Evolutionary conservation across 2,113 vertebrate genomes (phyloP), one percentile per base, ranked within the genome.

Genomic region (Corvus cornix): DNA sequence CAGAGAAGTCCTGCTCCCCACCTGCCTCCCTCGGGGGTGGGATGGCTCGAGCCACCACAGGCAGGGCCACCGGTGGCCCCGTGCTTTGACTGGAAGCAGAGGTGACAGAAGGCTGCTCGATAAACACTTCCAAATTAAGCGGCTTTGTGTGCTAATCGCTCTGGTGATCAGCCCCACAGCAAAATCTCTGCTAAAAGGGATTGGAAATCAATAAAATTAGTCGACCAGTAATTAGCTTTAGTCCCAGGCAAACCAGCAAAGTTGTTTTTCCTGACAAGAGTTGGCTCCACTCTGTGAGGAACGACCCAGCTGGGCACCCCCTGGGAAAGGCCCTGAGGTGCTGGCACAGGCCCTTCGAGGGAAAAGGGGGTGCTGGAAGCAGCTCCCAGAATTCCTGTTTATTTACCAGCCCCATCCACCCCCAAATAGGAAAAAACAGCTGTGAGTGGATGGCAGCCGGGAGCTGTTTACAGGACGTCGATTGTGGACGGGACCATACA

Each of bases 131-230:
- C 92, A 94, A 97, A 97, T 96, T 97, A 97, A 97, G 97, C 89
- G 0, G 95, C 97, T 96, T 97, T 97, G 93, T 87, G 72, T 31
- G 91, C 94, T 97, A 97, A 97, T 96, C 96, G 20, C 92, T 79
- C 94, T 95, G 94, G 89, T 73, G 4, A 97, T 96, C 95, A 95
- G 97, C 89, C 95, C 83, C 83, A 17, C 91, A 80, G 96, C 95
- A 95, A 95, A 97, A 95, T 85, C 97, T 96, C 95, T 43, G 64
- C 96, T 94, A 94, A 97, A 95, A 93, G 91, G 95, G 97, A 97
- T 96, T 97, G 92, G 94, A 97, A 96, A 97, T 97, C 95, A 97
- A 97, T 97, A 95, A 97, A 97, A 97, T 96, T 96, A 97, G 97
- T 93, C 8, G 30, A 73, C 91, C 95, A 62, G 73, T 95, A 97